phyloP scores from a whole-genome alignment of 1,140 invertebrate genomes.

The Drosophila subobscura region DNA sequence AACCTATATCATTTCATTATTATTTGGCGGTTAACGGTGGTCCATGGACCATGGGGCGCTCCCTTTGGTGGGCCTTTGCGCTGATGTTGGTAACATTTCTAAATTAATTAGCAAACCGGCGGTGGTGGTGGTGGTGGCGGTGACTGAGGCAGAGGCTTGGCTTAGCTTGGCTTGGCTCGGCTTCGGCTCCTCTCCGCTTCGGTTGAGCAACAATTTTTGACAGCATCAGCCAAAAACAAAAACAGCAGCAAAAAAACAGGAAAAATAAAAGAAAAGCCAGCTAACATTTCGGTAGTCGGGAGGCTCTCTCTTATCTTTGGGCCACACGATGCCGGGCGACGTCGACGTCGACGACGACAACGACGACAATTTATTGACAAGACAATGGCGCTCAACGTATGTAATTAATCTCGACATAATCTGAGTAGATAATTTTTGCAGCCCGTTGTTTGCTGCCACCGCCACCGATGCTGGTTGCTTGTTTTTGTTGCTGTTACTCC shows the following conservation, averaged over 20 bases:
- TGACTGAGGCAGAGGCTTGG: constrained; percentile 57
- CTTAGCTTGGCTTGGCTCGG: background rate
- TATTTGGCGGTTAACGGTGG: constrained; percentile 37
- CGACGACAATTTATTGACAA: constrained; percentile 80
- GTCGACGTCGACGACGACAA: constrained; percentile 45
- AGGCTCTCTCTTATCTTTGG: constrained; percentile 68
- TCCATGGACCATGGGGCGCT: constrained; percentile 45
- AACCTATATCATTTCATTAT: constrained; percentile 63
- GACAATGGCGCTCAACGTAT: constrained; percentile 80
- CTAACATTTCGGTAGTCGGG: constrained; percentile 72
- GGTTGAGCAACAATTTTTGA: constrained; percentile 72
- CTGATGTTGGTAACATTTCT: constrained; percentile 64
- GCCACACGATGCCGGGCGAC: constrained; percentile 68
- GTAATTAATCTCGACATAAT: constrained; percentile 82
- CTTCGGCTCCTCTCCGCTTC: constrained; percentile 3
- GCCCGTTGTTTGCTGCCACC: constrained; percentile 54
- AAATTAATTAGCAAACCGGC: constrained; percentile 70
- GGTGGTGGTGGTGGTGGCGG: constrained; percentile 8
- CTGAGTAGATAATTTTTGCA: constrained; percentile 81
- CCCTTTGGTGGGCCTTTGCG: constrained; percentile 52
- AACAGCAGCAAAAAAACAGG: constrained; percentile 13
- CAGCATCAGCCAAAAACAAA: constrained; percentile 60
- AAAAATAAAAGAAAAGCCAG: constrained; percentile 49
- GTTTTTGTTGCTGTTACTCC: constrained; percentile 20
- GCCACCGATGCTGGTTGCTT: constrained; percentile 32